Conservation (phyloP, 2,113 vertebrate genomes). For the Phocoena sinus region DNA sequence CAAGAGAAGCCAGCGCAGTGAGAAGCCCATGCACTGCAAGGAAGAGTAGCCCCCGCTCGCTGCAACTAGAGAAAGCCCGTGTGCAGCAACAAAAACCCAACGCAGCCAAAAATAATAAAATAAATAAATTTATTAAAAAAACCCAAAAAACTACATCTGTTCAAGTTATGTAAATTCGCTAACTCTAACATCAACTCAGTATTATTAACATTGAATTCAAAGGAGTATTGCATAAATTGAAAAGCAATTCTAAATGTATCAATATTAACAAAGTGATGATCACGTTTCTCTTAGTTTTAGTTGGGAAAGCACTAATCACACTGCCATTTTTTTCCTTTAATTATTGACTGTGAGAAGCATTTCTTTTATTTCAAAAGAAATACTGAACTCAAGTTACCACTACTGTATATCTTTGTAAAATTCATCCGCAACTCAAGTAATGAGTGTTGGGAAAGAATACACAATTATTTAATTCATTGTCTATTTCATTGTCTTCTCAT, state of each 20-base stretch:
- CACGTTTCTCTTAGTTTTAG: background rate
- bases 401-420: background rate
- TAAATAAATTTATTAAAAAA: too few relatives aligned
- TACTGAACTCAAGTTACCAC: background rate
- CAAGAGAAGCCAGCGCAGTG: too few relatives aligned
- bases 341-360: background rate
- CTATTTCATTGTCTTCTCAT: background rate
- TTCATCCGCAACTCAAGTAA: background rate
- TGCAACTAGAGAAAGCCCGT: too few relatives aligned
- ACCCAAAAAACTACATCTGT: background rate
- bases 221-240: background rate
- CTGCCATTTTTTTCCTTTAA: background rate
- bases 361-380: background rate
- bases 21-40: too few relatives aligned
- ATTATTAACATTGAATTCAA: background rate
- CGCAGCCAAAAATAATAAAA: too few relatives aligned
- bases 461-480: background rate
- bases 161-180: background rate
- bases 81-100: too few relatives aligned
- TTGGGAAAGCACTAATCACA: background rate
- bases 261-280: background rate
- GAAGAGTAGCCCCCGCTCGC: too few relatives aligned
- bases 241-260: background rate
- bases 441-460: background rate
- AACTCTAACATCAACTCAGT: background rate